These are phyloP conservation scores for Scaptomyza montana DNA, from an alignment of 1,140 invertebrate genomes.

Conservation along the genomic window DNA sequence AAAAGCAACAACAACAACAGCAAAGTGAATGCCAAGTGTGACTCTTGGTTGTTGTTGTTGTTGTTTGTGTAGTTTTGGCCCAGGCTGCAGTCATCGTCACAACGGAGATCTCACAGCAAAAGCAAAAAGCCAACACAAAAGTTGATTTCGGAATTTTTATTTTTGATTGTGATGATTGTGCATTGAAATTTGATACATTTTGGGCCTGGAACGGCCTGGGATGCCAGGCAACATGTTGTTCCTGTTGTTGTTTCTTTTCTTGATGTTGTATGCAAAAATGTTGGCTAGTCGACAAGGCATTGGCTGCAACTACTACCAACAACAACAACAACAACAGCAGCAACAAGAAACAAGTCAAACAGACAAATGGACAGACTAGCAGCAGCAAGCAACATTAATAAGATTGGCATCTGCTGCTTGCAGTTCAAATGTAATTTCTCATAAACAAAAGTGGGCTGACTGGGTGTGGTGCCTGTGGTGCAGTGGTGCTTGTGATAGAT, in stretches of 20 bases:
- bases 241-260: slow-evolving; percentile 17
- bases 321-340: slow-evolving; percentile 43
- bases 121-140: slow-evolving; percentile 47
- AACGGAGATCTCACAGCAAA: slow-evolving; percentile 19
- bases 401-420: slow-evolving; percentile 80
- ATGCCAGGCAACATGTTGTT: slow-evolving; percentile 25
- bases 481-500: slow-evolving; percentile 14
- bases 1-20: slow-evolving; percentile 28
- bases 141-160: slow-evolving; percentile 82
- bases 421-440: slow-evolving; percentile 81
- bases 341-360: slow-evolving; percentile 9
- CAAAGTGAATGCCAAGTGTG: slow-evolving; percentile 62
- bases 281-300: slow-evolving; percentile 81
- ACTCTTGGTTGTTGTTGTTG: slow-evolving; percentile 26
- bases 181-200: slow-evolving; percentile 83
- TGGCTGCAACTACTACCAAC: slow-evolving; percentile 63
- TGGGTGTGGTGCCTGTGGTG: slow-evolving; percentile 59
- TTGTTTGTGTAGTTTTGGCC: background rate
- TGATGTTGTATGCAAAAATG: slow-evolving; percentile 72
- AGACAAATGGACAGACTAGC: slow-evolving; percentile 3
- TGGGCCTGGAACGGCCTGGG: slow-evolving; percentile 39
- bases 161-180: slow-evolving; percentile 82
- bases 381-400: slow-evolving; percentile 68
- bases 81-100: slow-evolving; percentile 44
- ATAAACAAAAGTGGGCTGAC: slow-evolving; percentile 76